Percentiles rank a stretch among this genome's conserved stretches.
phyloP scores from a whole-genome alignment of 2,888 invertebrate species.

The Parapristionchus giblindavisi region DNA sequence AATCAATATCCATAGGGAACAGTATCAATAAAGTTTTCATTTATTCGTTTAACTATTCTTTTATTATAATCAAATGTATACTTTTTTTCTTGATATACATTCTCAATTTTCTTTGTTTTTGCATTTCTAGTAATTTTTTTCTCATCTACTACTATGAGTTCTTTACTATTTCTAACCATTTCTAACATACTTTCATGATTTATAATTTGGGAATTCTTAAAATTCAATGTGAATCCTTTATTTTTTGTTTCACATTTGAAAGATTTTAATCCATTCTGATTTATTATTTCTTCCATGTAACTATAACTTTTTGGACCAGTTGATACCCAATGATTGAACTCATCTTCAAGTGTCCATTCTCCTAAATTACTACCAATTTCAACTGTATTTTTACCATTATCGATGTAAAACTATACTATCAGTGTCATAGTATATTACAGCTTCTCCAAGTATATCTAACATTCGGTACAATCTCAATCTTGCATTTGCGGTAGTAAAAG shows the following conservation, averaged over 20 bases:
- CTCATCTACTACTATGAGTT: not conserved
- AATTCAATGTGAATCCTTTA: constrained; percentile 5
- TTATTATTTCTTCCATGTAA: not conserved
- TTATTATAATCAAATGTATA: constrained; percentile 11
- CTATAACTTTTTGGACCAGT: constrained; percentile 6
- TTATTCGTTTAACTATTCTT: constrained; percentile 3
- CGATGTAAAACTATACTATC: constrained; percentile 67
- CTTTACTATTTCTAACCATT: not conserved
- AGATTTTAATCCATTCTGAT: not conserved
- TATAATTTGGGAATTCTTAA: constrained; percentile 5
- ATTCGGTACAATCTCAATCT: constrained; percentile 67
- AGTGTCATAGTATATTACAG: constrained; percentile 70
- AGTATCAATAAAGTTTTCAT: constrained; percentile 8
- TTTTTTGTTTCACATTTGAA: constrained; percentile 7
- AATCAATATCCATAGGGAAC: not conserved
- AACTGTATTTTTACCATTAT: constrained; percentile 1
- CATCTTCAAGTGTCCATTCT: not conserved
- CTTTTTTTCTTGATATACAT: constrained; percentile 2
- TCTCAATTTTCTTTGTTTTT: constrained; percentile 2
- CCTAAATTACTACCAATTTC: constrained; percentile 1
- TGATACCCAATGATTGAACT: not conserved
- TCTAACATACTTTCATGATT: constrained; percentile 14
- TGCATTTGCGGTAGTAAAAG: constrained; percentile 69
- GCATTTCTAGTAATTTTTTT: constrained; percentile 6
- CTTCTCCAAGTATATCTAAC: constrained; percentile 61